These are phyloP conservation scores for Verasper variegatus DNA, from an alignment of 2,113 vertebrate species.

Conservation along the genomic window DNA sequence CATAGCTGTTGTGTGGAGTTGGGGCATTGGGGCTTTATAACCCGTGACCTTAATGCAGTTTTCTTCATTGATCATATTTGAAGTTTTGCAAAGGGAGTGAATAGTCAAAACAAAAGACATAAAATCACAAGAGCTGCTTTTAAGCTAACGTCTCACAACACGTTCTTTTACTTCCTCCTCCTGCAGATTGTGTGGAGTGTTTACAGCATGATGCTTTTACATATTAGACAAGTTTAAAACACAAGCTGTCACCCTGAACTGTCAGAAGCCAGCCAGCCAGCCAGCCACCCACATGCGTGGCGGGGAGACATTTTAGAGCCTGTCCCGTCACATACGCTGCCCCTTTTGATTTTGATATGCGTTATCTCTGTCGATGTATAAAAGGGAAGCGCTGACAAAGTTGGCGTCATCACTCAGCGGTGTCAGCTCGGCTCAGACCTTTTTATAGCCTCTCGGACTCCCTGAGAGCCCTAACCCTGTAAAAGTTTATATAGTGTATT, in stretches of 20 bases:
- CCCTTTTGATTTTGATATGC: constrained; percentile 66
- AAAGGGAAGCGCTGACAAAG: constrained; percentile 76
- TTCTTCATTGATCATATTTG: constrained; percentile 36
- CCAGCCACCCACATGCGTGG: constrained; percentile 29
- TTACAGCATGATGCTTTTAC: background rate
- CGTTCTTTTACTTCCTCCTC: background rate
- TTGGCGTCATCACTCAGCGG: constrained; percentile 76
- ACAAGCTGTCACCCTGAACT: background rate
- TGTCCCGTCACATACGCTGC: constrained; percentile 46
- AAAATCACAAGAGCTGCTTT: constrained; percentile 14
- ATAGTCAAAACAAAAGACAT: constrained; percentile 14
- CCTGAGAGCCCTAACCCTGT: constrained; percentile 77
- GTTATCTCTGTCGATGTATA: constrained; percentile 61
- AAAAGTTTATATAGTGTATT: constrained; percentile 77
- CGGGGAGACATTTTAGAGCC: constrained; percentile 48
- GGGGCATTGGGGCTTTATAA: constrained; percentile 44
- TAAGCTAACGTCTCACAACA: background rate
- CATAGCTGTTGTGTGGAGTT: constrained; percentile 57
- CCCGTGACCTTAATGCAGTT: constrained; percentile 55
- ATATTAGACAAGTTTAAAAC: constrained; percentile 30
- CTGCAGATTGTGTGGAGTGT: background rate
- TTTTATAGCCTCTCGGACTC: constrained; percentile 74
- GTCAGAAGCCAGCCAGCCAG: constrained; percentile 15
- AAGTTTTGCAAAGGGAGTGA: background rate
- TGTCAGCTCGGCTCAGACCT: constrained; percentile 63